Base-by-base conservation (phyloP, 1,140 invertebrate genomes). In the Tetragnatha versicolor region DNA sequence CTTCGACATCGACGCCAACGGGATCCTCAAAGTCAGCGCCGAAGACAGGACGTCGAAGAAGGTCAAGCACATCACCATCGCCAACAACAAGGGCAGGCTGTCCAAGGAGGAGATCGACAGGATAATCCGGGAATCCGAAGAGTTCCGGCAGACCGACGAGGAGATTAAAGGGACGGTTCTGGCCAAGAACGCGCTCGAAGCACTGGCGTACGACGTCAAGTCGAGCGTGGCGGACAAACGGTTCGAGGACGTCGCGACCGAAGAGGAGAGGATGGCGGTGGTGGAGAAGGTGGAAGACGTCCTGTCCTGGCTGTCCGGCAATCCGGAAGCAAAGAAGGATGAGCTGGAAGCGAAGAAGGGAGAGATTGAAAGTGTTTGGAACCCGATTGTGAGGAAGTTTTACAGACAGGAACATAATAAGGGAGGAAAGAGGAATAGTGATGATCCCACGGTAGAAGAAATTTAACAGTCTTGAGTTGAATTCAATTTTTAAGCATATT, bases 1-100 rank as follows among this genome's bases (percentile, higher is more conserved):
- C 9, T 99, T 99, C 88, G 98, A 99, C 84, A 99, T 99, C 85
- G 98, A 99, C 89, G 97, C 98, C 58, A 99, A 99, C 86, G 98
- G 98, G 75, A 99, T 99, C 85, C 97, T 99, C 10, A 96, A 99
- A 85, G 98, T 99, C 2, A 97, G 95, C 10, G 98, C 89, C 47
- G 81, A 82, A 20, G 89, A 90, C 81, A 89, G 89, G 83, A 87
- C 86, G 3, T 97, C 96, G 79, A 95, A 96, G 84, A 97, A 97
- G 86, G 93, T 95, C 84, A 98, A 98, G 87, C 97, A 98, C 87
- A 98, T 98, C 86, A 97, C 95, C 35, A 98, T 98, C 83, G 98
- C 94, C 83, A 98, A 98, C 84, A 96, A 98, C 88, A 98, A 98
- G 87, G 95, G 96, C 81, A 92, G 97, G 83, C 89, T 98, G 1